Conservation (phyloP, 2,888 invertebrate genomes). For the Hipparchia semele region DNA sequence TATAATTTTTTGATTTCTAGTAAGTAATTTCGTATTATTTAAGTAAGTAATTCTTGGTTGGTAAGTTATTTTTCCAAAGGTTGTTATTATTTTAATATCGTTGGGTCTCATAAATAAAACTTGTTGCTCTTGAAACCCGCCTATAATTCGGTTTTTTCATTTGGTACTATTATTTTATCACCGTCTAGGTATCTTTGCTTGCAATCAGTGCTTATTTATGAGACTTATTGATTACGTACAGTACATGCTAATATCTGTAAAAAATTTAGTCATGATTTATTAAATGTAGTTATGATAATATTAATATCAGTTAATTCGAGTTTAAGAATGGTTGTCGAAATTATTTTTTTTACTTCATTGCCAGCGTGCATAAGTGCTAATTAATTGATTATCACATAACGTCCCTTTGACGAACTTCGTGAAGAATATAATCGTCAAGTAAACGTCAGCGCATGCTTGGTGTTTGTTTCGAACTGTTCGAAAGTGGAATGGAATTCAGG, state of each 20-base stretch:
- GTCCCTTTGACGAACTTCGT: constrained; percentile 40
- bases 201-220: neutral
- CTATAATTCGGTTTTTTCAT: neutral
- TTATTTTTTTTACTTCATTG: neutral
- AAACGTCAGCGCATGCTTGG: constrained; percentile 40
- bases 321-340: neutral
- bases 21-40: neutral
- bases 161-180: neutral
- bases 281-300: neutral
- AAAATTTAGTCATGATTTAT: neutral
- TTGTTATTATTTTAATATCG: neutral
- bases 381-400: constrained; percentile 50
- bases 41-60: neutral
- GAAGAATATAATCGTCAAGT: constrained; percentile 13
- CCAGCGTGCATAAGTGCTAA: constrained; percentile 66
- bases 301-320: neutral
- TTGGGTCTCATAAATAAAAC: constrained; percentile 14
- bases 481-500: constrained; percentile 53
- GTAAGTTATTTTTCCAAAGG: neutral
- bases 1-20: neutral
- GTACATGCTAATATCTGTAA: constrained; percentile 8
- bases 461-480: constrained; percentile 47
- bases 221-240: neutral
- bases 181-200: neutral
- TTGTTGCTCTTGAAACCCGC: neutral